A percentile compares a stretch with the other conserved stretches of the same genome.
phyloP scores from a whole-genome alignment of 1,140 invertebrate genomes.

The Drosophila albomicans region DNA sequence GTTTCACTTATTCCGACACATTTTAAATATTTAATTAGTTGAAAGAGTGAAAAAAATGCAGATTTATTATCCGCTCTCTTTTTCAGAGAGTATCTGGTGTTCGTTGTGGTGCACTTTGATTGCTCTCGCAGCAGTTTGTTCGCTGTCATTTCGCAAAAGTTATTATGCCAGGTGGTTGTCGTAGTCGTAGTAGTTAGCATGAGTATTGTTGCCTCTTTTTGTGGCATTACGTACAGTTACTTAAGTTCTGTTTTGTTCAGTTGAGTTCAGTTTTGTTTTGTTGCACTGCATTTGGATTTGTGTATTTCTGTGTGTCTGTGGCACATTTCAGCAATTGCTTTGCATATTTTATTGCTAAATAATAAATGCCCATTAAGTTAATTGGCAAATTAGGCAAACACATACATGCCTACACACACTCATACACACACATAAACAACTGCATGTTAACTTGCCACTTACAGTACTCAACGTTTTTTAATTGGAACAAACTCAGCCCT shows the following conservation, averaged over 20 bases:
- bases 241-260: conserved; percentile 48
- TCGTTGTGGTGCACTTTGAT: conserved; percentile 10
- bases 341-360: conserved; percentile 84
- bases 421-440: conserved; percentile 40
- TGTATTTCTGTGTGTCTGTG: conserved; percentile 53
- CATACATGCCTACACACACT: conserved; percentile 29
- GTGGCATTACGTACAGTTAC: conserved; percentile 66
- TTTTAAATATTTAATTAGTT: background rate
- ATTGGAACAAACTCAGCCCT: conserved; percentile 42
- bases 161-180: conserved; percentile 69
- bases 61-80: background rate
- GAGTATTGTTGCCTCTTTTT: conserved; percentile 53
- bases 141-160: conserved; percentile 75
- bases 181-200: conserved; percentile 7
- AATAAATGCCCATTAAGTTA: conserved; percentile 83
- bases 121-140: conserved; percentile 63
- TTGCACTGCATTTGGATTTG: conserved; percentile 19
- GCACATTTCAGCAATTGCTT: conserved; percentile 79
- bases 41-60: too few relatives aligned
- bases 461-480: conserved; percentile 40
- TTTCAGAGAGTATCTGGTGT: conserved; percentile 41
- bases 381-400: conserved; percentile 81
- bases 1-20: too few relatives aligned
- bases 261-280: conserved; percentile 46
- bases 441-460: conserved; percentile 42